Evolutionary conservation across 2,888 invertebrate genomes (phyloP).

Genomic region (Drosophila cracens): DNA sequence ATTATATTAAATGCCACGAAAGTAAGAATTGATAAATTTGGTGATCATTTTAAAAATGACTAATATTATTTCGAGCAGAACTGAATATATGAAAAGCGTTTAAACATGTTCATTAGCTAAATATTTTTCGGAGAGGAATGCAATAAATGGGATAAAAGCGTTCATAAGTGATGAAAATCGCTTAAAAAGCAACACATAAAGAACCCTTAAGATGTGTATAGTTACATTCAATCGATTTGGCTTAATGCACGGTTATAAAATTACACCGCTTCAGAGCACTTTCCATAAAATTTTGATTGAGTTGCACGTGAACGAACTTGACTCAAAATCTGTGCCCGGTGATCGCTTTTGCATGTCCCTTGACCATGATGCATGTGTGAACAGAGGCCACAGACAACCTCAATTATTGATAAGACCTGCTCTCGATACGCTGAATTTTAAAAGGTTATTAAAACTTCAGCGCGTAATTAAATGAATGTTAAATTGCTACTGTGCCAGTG

Average conservation of each 20-base stretch:
- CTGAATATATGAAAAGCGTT: neutral
- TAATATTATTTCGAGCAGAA: neutral
- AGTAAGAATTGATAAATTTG: neutral
- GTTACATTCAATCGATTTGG: constrained; percentile 35
- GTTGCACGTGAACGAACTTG: constrained; percentile 16
- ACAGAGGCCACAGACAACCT: constrained; percentile 13
- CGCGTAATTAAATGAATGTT: constrained; percentile 66
- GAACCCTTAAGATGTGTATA: constrained; percentile 19
- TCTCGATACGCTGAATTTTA: constrained; percentile 42
- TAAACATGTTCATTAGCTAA: neutral
- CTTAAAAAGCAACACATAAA: neutral
- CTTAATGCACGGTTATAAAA: constrained; percentile 44
- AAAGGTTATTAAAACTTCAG: constrained; percentile 77
- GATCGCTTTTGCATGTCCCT: constrained; percentile 26
- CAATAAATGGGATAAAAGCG: neutral
- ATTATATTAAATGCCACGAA: neutral
- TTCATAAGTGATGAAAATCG: neutral
- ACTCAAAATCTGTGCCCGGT: constrained; percentile 12
- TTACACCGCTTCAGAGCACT: constrained; percentile 40
- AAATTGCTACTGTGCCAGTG: constrained; percentile 45
- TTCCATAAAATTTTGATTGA: constrained; percentile 35
- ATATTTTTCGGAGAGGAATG: neutral
- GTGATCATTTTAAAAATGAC: neutral
- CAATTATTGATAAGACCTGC: constrained; percentile 10
- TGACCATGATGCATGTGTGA: constrained; percentile 26